phyloP scores from a whole-genome alignment of 2,888 invertebrate species.

The Ormyrus pomaceus region DNA sequence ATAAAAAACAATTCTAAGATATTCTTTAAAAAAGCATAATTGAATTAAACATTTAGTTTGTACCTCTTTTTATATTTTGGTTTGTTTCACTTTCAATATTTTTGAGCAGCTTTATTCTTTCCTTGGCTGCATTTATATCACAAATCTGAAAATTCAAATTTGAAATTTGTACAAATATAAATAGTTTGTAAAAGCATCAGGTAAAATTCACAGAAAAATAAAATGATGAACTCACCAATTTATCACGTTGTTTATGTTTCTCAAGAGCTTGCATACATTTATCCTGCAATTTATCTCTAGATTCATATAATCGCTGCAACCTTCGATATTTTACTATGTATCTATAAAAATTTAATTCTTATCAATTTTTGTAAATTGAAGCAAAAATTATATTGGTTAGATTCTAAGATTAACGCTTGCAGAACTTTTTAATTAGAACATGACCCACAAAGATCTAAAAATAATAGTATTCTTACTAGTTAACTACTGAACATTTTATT shows the following conservation, averaged over 20 bases:
- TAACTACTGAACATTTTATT: not conserved
- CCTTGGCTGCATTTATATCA: conserved; percentile 80
- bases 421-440: conserved; percentile 42
- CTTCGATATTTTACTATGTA: conserved; percentile 81
- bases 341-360: conserved; percentile 72
- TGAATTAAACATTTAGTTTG: not conserved
- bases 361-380: not conserved
- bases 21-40: not conserved
- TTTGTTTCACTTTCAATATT: conserved; percentile 79
- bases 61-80: conserved; percentile 74
- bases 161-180: conserved; percentile 27
- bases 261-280: conserved; percentile 78
- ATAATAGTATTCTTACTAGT: conserved; percentile 18
- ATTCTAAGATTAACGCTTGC: conserved; percentile 15
- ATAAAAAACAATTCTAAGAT: conserved; percentile 9
- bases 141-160: conserved; percentile 73
- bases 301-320: conserved; percentile 79
- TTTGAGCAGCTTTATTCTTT: conserved; percentile 78
- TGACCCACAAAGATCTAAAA: conserved; percentile 45
- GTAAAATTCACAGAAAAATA: not conserved
- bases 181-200: not conserved
- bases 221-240: conserved; percentile 64
- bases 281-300: conserved; percentile 78
- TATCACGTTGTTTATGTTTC: conserved; percentile 73
- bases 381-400: not conserved